These are phyloP conservation scores for Scopus umbretta DNA, from an alignment of 2,113 vertebrate species.

Conservation along the genomic window DNA sequence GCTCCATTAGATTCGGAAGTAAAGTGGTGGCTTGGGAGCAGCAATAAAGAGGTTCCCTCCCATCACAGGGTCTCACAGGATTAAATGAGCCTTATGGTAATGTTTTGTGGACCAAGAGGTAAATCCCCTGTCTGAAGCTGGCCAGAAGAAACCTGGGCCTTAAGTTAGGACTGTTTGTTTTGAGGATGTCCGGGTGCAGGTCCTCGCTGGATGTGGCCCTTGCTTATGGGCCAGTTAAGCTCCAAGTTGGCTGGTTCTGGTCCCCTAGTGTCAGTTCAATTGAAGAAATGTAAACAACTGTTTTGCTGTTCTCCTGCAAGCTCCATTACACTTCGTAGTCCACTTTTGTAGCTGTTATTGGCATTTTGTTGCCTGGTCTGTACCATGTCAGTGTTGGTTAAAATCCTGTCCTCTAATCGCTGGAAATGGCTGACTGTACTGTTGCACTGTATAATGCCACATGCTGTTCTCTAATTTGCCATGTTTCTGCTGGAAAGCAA, in stretches of 20 bases:
- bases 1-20: not conserved
- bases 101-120: not conserved
- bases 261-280: not conserved
- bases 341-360: not conserved
- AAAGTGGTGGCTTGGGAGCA: slow-evolving; percentile 3
- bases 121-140: not conserved
- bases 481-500: slow-evolving; percentile 47
- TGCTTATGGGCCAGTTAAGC: not conserved
- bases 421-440: slow-evolving; percentile 19
- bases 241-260: not conserved
- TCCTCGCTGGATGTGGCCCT: not conserved
- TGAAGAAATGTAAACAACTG: not conserved
- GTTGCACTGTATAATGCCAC: not conserved
- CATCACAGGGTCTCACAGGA: not conserved
- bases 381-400: slow-evolving; percentile 11
- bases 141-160: not conserved
- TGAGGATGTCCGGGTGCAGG: not conserved
- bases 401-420: not conserved
- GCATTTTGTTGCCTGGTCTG: not conserved
- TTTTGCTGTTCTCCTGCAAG: not conserved
- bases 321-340: not conserved
- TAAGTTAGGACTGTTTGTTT: not conserved
- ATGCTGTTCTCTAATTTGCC: slow-evolving; percentile 31
- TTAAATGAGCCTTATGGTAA: slow-evolving; percentile 11
- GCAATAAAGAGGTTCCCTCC: not conserved